Evolutionary conservation across 2,113 vertebrate genomes (phyloP).

Genomic region (Channa argus): DNA sequence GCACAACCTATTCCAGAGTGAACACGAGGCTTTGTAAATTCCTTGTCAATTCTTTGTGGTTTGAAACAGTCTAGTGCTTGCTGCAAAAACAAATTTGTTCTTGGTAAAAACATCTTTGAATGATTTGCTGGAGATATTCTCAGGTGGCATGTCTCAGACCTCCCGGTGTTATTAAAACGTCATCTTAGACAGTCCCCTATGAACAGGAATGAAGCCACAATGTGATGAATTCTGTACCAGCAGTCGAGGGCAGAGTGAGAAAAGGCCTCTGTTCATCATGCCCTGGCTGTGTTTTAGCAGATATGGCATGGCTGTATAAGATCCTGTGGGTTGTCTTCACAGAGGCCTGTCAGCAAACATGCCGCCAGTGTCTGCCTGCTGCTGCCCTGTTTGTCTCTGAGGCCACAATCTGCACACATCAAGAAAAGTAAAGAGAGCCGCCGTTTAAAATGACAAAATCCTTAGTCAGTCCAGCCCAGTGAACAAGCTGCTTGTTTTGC

Average conservation of each 20-base stretch:
- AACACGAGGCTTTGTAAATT: not conserved
- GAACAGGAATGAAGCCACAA: not conserved
- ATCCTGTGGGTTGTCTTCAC: conserved; percentile 77
- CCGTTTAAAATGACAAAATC: conserved; percentile 13
- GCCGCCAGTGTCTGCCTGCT: conserved; percentile 39
- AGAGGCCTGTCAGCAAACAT: conserved; percentile 81
- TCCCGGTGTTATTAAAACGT: conserved; percentile 25
- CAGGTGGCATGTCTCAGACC: conserved; percentile 1
- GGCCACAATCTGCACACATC: conserved; percentile 35
- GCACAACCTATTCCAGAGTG: not conserved
- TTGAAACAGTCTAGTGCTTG: conserved; percentile 57
- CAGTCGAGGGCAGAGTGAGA: conserved; percentile 21
- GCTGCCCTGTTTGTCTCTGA: conserved; percentile 66
- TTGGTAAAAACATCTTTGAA: conserved; percentile 36
- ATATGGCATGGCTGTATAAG: conserved; percentile 65
- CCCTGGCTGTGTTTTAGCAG: conserved; percentile 57
- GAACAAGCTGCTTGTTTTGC: conserved; percentile 1
- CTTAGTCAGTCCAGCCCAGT: conserved; percentile 12
- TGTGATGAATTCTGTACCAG: conserved; percentile 18
- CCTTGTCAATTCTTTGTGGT: conserved; percentile 22
- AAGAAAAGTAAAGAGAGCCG: conserved; percentile 23
- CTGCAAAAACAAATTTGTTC: conserved; percentile 46
- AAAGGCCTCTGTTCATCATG: conserved; percentile 66
- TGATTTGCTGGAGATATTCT: conserved; percentile 24
- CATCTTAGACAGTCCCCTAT: not conserved